A percentile compares a stretch with the other conserved stretches of the same genome.
phyloP scores from a whole-genome alignment of 37 sponge, comb jelly and placozoan genomes.

The Halichondria panicea region DNA sequence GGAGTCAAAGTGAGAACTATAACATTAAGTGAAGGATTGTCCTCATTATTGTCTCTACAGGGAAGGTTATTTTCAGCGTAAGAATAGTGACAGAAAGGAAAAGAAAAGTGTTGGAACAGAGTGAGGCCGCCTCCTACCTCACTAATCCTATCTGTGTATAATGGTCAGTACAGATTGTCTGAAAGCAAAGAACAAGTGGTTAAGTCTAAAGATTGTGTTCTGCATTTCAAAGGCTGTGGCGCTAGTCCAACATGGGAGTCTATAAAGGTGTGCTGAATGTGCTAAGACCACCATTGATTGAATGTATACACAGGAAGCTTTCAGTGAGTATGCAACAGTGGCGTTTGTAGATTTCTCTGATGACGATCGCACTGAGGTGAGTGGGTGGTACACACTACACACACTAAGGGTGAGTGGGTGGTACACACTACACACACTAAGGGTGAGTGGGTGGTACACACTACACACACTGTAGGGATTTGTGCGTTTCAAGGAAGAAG shows the following conservation, averaged over 20 bases:
- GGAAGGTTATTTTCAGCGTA: slow-evolving; percentile 46
- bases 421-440: neutral
- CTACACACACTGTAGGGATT: slow-evolving; percentile 53
- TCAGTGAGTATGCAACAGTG: slow-evolving; percentile 55
- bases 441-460: neutral
- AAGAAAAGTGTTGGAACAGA: slow-evolving; percentile 1
- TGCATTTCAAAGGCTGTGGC: slow-evolving; percentile 66
- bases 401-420: neutral
- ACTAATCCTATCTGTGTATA: neutral
- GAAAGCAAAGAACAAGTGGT: neutral
- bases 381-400: neutral
- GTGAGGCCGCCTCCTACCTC: neutral
- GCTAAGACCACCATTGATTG: neutral
- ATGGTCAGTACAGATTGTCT: neutral
- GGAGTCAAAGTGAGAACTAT: slow-evolving; percentile 60
- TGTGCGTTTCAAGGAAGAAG: slow-evolving; percentile 69
- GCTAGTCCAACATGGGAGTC: slow-evolving; percentile 29
- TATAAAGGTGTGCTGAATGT: slow-evolving; percentile 42
- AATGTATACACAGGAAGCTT: slow-evolving; percentile 45
- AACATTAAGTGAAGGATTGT: neutral
- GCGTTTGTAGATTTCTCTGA: slow-evolving; percentile 62
- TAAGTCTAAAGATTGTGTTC: slow-evolving; percentile 34
- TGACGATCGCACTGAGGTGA: slow-evolving; percentile 75
- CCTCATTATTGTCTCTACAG: slow-evolving; percentile 9
- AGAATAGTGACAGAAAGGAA: slow-evolving; percentile 42